Conservation (phyloP, 2,113 vertebrate species). For the Beaufortia kweichowensis region DNA sequence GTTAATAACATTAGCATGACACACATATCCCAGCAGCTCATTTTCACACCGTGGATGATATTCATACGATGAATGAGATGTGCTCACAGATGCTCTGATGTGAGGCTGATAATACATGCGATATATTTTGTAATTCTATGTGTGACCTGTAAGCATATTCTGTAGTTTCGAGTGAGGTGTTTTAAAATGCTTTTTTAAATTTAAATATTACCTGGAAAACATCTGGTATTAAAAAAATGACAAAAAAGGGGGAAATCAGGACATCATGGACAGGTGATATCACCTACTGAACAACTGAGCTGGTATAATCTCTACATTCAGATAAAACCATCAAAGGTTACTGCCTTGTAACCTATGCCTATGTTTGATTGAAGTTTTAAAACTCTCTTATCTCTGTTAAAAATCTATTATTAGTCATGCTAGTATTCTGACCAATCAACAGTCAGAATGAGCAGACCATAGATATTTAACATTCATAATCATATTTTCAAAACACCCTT, state of each 20-base stretch:
- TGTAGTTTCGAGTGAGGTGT: neutral
- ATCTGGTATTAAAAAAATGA: neutral
- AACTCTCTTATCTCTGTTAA: too few relatives aligned
- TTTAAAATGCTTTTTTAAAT: slow-evolving; percentile 21
- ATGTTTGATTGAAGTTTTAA: too few relatives aligned
- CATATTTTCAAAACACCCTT: too few relatives aligned
- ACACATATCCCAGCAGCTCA: slow-evolving; percentile 12
- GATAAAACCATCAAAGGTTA: neutral
- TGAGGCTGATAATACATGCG: neutral
- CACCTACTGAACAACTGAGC: too few relatives aligned
- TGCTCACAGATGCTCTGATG: neutral
- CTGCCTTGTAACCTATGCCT: slow-evolving; percentile 12
- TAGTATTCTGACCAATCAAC: slow-evolving; percentile 13
- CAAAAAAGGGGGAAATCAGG: neutral
- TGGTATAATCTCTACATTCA: neutral
- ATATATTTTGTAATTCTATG: neutral
- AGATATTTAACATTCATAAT: neutral
- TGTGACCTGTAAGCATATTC: slow-evolving; percentile 16
- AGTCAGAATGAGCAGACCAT: neutral
- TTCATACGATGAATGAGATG: neutral
- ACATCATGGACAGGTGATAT: neutral
- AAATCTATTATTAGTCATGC: neutral
- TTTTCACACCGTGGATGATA: neutral
- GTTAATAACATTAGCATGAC: slow-evolving; percentile 5
- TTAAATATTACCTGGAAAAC: neutral